phyloP scores from a whole-genome alignment of 2,797 vertebrate genomes.

The Gallinago nigripennis region DNA sequence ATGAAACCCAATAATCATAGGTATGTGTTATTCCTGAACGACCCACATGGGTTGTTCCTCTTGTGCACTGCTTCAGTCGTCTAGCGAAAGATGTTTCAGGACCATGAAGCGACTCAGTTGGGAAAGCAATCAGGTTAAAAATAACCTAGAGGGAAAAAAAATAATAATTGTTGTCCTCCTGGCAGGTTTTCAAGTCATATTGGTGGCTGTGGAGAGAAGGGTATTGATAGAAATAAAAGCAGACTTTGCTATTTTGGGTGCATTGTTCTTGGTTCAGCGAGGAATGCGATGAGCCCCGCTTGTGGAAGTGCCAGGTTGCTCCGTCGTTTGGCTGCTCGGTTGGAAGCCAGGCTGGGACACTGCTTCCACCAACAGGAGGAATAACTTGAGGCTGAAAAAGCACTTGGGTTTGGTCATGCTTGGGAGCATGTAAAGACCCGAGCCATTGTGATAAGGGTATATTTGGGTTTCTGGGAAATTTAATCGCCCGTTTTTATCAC shows the following conservation, averaged over 20 bases:
- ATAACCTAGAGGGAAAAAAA: not conserved
- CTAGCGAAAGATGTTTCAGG: not conserved
- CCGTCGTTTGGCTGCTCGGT: not conserved
- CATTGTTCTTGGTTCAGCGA: not conserved
- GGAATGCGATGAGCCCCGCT: not conserved
- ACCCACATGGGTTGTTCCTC: not conserved
- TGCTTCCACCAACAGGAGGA: not conserved
- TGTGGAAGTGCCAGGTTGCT: not conserved
- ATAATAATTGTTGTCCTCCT: not conserved
- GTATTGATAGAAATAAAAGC: not conserved
- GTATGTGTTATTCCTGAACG: not conserved
- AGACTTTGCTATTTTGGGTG: not conserved
- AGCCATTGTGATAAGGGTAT: constrained; percentile 14
- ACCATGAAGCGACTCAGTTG: fast-evolving
- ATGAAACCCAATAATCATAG: not conserved
- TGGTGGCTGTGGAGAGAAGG: not conserved
- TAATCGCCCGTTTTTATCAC: not conserved
- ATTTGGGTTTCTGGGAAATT: constrained; percentile 34
- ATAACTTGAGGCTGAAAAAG: constrained; percentile 20
- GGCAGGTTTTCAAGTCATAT: not conserved
- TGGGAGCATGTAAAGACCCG: not conserved
- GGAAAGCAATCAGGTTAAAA: not conserved
- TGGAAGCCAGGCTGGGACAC: not conserved
- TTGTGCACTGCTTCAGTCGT: not conserved
- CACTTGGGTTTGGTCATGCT: not conserved